Percentiles rank a stretch among this genome's conserved stretches.
Evolutionary conservation across 2,888 invertebrate species (phyloP).

Genomic region (Coronaproctus castanopsis): DNA sequence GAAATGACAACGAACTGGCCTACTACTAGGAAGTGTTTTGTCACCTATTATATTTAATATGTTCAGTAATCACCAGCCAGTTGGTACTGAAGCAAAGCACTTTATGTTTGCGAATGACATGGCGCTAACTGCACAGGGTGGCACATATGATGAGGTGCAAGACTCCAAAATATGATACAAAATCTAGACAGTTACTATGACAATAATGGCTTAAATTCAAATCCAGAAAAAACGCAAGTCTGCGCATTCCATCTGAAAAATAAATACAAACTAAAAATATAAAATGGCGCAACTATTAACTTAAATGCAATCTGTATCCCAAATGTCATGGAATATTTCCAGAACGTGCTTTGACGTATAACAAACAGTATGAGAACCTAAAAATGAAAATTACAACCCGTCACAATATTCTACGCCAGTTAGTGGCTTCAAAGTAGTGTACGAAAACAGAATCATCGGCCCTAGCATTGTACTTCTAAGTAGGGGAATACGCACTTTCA

Average conservation of each 20-base stretch:
- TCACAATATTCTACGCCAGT: too few species aligned
- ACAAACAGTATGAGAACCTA: too few species aligned
- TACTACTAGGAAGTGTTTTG: background rate
- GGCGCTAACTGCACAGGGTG: background rate
- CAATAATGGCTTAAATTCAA: background rate
- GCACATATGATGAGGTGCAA: conserved; percentile 1
- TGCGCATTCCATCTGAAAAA: conserved; percentile 4
- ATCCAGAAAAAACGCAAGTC: conserved; percentile 1
- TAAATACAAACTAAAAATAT: background rate
- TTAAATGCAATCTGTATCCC: background rate
- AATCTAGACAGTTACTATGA: background rate
- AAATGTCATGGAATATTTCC: background rate
- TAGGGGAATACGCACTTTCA: too few species aligned
- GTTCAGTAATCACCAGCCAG: conserved; percentile 3
- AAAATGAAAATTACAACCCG: too few species aligned
- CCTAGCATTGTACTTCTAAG: too few species aligned
- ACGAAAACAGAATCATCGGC: too few species aligned
- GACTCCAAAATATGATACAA: background rate
- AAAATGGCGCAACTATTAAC: background rate
- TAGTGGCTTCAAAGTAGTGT: too few species aligned
- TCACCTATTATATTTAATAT: background rate
- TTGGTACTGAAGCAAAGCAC: too few species aligned
- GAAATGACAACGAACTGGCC: background rate
- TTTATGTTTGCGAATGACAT: background rate
- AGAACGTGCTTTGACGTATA: too few species aligned